These are phyloP conservation scores for Cryptotermes secundus DNA, from an alignment of 1,140 invertebrate genomes.

Conservation along the genomic window DNA sequence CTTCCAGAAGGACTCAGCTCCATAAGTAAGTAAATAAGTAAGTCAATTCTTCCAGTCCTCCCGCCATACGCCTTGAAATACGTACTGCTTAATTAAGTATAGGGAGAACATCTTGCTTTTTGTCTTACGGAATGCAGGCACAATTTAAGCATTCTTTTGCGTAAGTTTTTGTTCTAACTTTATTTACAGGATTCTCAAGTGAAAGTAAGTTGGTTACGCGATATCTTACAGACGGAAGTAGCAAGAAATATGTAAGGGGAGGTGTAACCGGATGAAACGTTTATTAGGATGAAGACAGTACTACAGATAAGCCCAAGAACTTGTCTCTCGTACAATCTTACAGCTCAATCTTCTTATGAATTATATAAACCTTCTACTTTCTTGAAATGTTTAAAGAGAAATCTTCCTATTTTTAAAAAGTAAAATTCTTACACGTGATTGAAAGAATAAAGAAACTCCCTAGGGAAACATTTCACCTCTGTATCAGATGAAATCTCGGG, in stretches of 20 bases:
- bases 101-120: too few relatives aligned
- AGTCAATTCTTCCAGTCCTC: too few relatives aligned
- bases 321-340: neutral
- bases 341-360: neutral
- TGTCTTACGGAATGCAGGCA: too few relatives aligned
- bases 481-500: neutral
- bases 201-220: neutral
- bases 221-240: neutral
- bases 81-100: too few relatives aligned
- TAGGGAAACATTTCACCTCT: neutral
- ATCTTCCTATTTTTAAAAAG: neutral
- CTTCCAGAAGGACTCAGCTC: too few relatives aligned
- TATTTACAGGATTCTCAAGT: neutral
- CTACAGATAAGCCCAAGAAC: neutral
- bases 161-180: neutral
- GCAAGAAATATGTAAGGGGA: neutral
- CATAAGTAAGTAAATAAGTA: too few relatives aligned
- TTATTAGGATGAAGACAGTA: neutral
- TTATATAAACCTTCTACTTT: neutral
- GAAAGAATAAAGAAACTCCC: constrained; percentile 2
- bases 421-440: neutral
- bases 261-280: neutral
- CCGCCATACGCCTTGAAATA: too few relatives aligned
- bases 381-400: neutral
- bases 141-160: too few relatives aligned